Percentiles rank a stretch among this genome's conserved stretches.
These are phyloP conservation scores for Hyperopisus bebe DNA, from an alignment of 2,113 vertebrate species.

Conservation along the genomic window DNA sequence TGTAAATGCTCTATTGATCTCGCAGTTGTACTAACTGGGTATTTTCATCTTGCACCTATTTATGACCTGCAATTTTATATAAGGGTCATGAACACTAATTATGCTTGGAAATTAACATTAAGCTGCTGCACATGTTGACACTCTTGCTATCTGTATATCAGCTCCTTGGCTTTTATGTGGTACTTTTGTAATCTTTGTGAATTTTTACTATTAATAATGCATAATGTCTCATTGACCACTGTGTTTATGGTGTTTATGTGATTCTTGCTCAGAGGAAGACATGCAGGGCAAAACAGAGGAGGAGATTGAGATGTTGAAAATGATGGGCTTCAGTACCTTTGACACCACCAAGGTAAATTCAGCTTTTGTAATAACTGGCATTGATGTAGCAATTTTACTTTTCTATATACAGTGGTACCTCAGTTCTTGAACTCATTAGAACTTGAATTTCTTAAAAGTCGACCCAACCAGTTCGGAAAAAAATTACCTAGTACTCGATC, in stretches of 20 bases:
- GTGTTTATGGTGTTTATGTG: background rate
- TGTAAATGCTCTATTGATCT: background rate
- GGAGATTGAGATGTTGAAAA: slow-evolving; percentile 98
- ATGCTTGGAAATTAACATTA: background rate
- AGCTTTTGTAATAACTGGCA: background rate
- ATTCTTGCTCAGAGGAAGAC: slow-evolving; percentile 73
- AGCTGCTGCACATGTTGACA: background rate
- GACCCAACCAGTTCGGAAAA: too few relatives aligned
- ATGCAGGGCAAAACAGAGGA: slow-evolving; percentile 92
- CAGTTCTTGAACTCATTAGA: too few relatives aligned
- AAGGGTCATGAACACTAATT: background rate
- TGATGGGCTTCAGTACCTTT: slow-evolving; percentile 85
- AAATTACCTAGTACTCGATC: too few relatives aligned
- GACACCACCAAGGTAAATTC: slow-evolving; percentile 78
- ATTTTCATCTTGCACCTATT: background rate
- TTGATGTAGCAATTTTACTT: background rate
- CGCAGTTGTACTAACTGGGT: background rate
- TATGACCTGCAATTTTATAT: background rate
- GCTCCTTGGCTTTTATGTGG: background rate
- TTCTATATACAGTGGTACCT: too few relatives aligned
- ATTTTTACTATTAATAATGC: background rate
- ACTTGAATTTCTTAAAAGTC: too few relatives aligned
- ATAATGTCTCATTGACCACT: background rate
- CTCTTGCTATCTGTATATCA: background rate
- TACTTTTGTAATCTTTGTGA: background rate